Percentiles rank a stretch among this genome's conserved stretches.
These are phyloP conservation scores for Laticauda laticaudata DNA, from an alignment of 2,113 vertebrate species.

Conservation along the genomic window DNA sequence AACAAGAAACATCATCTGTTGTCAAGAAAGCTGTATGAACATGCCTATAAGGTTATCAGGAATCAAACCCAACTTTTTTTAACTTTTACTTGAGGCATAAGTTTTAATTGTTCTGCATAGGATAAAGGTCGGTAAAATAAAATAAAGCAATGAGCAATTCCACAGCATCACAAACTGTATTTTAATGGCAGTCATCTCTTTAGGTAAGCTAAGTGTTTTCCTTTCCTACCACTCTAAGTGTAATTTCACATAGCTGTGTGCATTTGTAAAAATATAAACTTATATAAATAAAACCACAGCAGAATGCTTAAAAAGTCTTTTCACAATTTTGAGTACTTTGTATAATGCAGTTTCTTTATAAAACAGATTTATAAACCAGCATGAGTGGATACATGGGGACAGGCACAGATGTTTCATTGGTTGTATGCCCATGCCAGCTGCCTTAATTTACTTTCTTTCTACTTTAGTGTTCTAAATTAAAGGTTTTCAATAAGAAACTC, in stretches of 20 bases:
- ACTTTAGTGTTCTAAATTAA: not conserved
- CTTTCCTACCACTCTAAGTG: not conserved
- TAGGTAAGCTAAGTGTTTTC: not conserved
- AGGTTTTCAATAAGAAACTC: not conserved
- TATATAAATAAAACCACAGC: not conserved
- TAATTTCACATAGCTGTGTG: not conserved
- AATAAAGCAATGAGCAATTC: not conserved
- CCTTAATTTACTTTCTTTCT: not conserved
- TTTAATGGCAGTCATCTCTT: not conserved
- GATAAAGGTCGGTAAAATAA: not conserved
- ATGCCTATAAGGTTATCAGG: not conserved
- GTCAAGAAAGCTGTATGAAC: not conserved
- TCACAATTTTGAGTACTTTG: not conserved
- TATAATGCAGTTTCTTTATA: not conserved
- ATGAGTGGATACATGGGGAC: not conserved
- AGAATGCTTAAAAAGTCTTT: not conserved
- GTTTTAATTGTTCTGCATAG: not conserved
- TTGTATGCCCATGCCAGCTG: not conserved
- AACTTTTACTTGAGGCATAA: slow-evolving; percentile 31
- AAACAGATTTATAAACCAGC: not conserved
- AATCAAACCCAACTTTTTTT: not conserved
- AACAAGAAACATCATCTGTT: not conserved
- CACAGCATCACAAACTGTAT: not conserved
- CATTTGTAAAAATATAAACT: not conserved
- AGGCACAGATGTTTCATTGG: not conserved